Base-by-base conservation (phyloP, 2,797 vertebrate genomes). In the Tadarida brasiliensis region DNA sequence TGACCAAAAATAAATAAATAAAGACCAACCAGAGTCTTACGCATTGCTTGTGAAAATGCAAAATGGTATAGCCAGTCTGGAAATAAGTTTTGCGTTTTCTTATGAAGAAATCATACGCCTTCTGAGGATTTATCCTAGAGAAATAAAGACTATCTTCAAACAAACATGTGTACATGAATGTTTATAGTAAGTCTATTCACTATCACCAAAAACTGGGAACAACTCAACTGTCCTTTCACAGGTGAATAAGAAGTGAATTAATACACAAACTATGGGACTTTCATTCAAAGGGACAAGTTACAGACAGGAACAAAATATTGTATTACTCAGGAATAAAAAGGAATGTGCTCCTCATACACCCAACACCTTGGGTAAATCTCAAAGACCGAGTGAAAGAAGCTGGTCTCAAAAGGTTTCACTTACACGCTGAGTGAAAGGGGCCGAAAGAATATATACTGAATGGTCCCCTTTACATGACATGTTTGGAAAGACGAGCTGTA, bases 291-390 rank as follows among this genome's bases (percentile, higher is more conserved):
- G 33, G 39, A 54, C 11, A 59, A 44, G 39, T 44, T 44, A 44
- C 39, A 44, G 39, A 44, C 39, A 44, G 39, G 39, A 44, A 44
- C 39, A 44, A 44, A 44, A 44, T 44, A 44, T 44, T 44, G 39
- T 44, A 5, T 8, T 20, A 11, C 17, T 28, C 35, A 67, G 80
- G 70, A 39, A 49, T 65, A 3, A 47, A 78, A 68, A 88, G 11
- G 24, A n/a, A 22, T 6, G 28, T 51, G 14, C 39, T 35, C 10
- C 15, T 33, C 57, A 65, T 54, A 7, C 26, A 16, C 0, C 0
- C 49, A 33, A 24, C 39, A 51, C 7, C 49, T 44, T 44, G 51
- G 73, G 20, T 16, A 16, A 47, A 70, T 22, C 51, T 82, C 22
- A 33, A 76, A 35, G 51, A 22, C 71, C 11, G 33, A 65, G 14